A percentile compares a stretch with the other conserved stretches of the same genome.
These are phyloP conservation scores for Syngnathus typhle DNA, from an alignment of 2,113 vertebrate species.

Conservation along the genomic window DNA sequence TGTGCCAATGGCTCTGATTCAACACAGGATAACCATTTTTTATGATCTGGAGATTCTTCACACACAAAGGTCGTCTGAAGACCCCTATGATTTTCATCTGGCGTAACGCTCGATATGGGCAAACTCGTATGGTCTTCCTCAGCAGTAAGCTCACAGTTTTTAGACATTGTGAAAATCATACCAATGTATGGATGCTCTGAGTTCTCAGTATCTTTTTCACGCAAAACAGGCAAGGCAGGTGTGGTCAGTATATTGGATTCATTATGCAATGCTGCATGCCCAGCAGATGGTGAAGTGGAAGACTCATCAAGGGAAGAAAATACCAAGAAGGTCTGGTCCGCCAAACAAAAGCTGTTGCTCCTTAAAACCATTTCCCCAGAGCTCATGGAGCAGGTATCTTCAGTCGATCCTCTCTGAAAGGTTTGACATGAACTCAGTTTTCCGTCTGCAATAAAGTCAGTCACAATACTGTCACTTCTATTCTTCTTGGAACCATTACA, in stretches of 20 bases:
- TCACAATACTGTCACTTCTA: background rate
- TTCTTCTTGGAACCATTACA: constrained; percentile 1
- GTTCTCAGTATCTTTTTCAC: constrained; percentile 16
- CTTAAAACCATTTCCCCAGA: constrained; percentile 64
- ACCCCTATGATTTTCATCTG: constrained; percentile 26
- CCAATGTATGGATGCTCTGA: constrained; percentile 35
- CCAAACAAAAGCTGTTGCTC: constrained; percentile 55
- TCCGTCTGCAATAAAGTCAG: constrained; percentile 20
- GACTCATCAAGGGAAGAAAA: constrained; percentile 56
- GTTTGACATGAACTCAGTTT: constrained; percentile 16
- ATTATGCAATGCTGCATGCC: constrained; percentile 1
- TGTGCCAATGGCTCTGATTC: constrained; percentile 13
- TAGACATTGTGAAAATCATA: constrained; percentile 47
- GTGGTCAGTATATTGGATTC: constrained; percentile 24
- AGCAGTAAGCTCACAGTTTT: constrained; percentile 25
- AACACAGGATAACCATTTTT: constrained; percentile 12
- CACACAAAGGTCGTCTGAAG: constrained; percentile 42
- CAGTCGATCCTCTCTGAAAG: constrained; percentile 33
- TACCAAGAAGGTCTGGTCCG: constrained; percentile 36
- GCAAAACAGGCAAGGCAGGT: constrained; percentile 23
- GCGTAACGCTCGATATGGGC: constrained; percentile 22
- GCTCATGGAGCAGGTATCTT: constrained; percentile 53
- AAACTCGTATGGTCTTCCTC: constrained; percentile 36
- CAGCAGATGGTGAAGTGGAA: constrained; percentile 9
- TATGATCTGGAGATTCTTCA: constrained; percentile 29